Conservation (phyloP, 2,888 invertebrate species). For the Hemaris fuciformis region DNA sequence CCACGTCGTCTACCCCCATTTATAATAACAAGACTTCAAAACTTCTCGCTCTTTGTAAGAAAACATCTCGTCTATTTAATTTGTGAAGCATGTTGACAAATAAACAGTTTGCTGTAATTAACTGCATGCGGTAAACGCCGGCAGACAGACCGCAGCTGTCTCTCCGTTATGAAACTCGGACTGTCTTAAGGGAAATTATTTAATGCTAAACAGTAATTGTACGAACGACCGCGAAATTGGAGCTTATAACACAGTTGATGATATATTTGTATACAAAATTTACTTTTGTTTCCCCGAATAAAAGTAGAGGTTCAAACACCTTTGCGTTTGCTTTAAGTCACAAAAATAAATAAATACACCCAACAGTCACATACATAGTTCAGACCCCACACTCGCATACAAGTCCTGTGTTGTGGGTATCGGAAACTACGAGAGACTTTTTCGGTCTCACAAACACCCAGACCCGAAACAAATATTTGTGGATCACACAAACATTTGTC, state of each 20-base stretch:
- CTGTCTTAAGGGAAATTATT: conserved; percentile 31
- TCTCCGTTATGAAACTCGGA: conserved; percentile 5
- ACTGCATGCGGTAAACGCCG: background rate
- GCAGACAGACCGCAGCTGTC: background rate
- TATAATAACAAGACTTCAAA: background rate
- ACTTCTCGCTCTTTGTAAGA: background rate
- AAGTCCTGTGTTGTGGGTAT: too few species aligned
- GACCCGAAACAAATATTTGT: too few species aligned
- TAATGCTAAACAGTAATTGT: conserved; percentile 17
- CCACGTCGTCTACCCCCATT: background rate
- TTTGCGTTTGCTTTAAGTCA: too few species aligned
- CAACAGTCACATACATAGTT: too few species aligned
- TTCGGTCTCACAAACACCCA: too few species aligned
- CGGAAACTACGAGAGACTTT: too few species aligned
- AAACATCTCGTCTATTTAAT: conserved; percentile 1
- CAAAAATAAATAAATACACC: too few species aligned
- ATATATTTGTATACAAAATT: too few species aligned
- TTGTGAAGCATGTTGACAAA: background rate
- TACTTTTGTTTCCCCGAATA: too few species aligned
- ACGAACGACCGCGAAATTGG: background rate
- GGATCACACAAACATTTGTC: too few species aligned
- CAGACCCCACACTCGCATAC: too few species aligned
- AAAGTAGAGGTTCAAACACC: too few species aligned
- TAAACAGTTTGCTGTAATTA: conserved; percentile 1
- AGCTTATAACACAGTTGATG: background rate